phyloP scores from a whole-genome alignment of 1,140 invertebrate genomes.

The Bicyclus anynana region DNA sequence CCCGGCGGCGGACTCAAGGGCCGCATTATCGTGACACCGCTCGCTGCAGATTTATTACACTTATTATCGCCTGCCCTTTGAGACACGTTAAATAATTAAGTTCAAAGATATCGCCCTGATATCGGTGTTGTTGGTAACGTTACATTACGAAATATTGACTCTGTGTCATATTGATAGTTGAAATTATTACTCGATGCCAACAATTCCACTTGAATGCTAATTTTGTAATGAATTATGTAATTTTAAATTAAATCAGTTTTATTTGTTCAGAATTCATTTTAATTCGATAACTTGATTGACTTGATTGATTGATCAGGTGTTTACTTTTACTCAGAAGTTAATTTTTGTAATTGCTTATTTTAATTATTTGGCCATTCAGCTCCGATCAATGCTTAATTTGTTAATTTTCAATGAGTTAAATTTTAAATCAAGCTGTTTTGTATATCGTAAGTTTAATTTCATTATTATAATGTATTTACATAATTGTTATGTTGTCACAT shows the following conservation, averaged over 20 bases:
- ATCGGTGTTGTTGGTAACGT: constrained; percentile 22
- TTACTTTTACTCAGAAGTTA: background rate
- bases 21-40: constrained; percentile 45
- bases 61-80: constrained; percentile 46
- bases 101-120: constrained; percentile 29
- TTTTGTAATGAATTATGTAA: background rate
- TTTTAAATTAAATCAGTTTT: background rate
- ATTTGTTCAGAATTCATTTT: background rate
- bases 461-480: too few species aligned
- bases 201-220: background rate
- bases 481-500: too few species aligned
- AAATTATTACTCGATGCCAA: background rate
- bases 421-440: too few species aligned
- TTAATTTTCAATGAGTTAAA: too few species aligned
- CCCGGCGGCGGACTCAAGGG: constrained; percentile 34
- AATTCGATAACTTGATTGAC: background rate
- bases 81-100: constrained; percentile 42
- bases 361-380: background rate
- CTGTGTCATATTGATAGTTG: background rate
- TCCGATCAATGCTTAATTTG: background rate
- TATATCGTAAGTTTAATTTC: too few species aligned
- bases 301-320: background rate
- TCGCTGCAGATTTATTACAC: constrained; percentile 47
- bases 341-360: background rate
- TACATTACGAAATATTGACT: constrained; percentile 24